Base-by-base conservation (phyloP, 30 jellyfish, hydroid and myxozoan genomes). In the Cassiopea andromeda region DNA sequence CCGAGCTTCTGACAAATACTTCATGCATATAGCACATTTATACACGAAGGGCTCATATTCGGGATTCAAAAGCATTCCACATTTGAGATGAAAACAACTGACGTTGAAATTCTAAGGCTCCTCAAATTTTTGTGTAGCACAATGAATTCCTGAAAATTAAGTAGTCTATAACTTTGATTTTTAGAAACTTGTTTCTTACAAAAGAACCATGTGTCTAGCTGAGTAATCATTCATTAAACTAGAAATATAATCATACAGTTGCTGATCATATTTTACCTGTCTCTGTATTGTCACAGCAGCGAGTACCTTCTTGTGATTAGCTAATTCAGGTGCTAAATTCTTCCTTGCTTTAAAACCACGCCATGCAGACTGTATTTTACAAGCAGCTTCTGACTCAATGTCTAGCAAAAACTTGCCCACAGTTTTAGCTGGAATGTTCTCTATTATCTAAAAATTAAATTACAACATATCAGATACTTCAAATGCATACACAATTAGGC, bases 361-460 rank as follows among this genome's bases (percentile, higher is more conserved):
- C 98, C 98, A 93, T 46, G 87, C 60, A 44, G 97, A 59, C 64
- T 93, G 98, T 6, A 93, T 88, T 47, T 69, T 88, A n/a, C 84
- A 49, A 1, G 98, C 98, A 9, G 98, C 82, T 18, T 89, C 90
- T 5, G 71, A 48, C 54, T 89, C 92, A 8, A 93, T 70, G 59
- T 78, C 75, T 46, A 87, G 74, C 44, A 93, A 84, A 69, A 93
- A 93, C 71, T 50, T 78, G 48, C 78, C 72, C 17, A 93, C 98
- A 1, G 98, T 93, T 60, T 85, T 88, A 46, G 98, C 98, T 17
- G 98, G 98, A 49, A 93, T 88, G 54, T 78, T 84, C 59, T 93
- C 95, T 4, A 93, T 89, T 19, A 89, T 75, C 98, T 93, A 46
- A 64, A 64, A 64, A 64, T 64, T 5, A 64, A 64, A 64, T 16